Percentiles rank a stretch among this genome's conserved stretches.
These are phyloP conservation scores for Amblyjoppa proteus DNA, from an alignment of 2,888 invertebrate genomes.

Conservation along the genomic window DNA sequence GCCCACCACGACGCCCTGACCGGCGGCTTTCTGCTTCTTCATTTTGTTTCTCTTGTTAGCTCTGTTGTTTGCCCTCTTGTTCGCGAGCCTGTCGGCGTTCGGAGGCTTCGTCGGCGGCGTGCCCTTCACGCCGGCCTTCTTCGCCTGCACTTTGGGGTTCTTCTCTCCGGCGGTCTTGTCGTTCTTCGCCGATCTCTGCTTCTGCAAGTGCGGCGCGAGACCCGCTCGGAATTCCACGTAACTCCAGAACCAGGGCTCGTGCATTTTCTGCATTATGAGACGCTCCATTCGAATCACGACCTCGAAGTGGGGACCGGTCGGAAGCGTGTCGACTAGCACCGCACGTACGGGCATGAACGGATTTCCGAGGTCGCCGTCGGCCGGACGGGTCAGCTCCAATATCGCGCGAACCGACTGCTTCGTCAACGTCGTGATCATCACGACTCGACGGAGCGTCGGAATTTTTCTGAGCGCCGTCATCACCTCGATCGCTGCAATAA, in stretches of 20 bases:
- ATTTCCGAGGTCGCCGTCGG: constrained; percentile 75
- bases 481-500: constrained; percentile 79
- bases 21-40: constrained; percentile 48
- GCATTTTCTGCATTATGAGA: constrained; percentile 76
- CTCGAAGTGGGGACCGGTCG: constrained; percentile 81
- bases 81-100: constrained; percentile 6
- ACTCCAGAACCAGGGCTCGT: constrained; percentile 67
- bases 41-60: constrained; percentile 44
- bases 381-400: constrained; percentile 81
- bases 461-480: constrained; percentile 81
- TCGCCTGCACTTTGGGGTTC: constrained; percentile 26
- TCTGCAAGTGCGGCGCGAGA: constrained; percentile 26
- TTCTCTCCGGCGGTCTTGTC: background rate
- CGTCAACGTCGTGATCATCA: constrained; percentile 82
- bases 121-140: constrained; percentile 28
- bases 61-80: constrained; percentile 49
- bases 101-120: background rate
- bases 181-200: constrained; percentile 13
- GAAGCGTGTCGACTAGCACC: constrained; percentile 81
- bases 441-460: constrained; percentile 78
- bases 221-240: constrained; percentile 60
- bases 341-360: constrained; percentile 82
- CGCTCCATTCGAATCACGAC: constrained; percentile 83
- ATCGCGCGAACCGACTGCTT: constrained; percentile 84
- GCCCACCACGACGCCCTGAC: constrained; percentile 44